These are phyloP conservation scores for Homalodisca vitripennis DNA, from an alignment of 1,140 invertebrate species.

Conservation along the genomic window DNA sequence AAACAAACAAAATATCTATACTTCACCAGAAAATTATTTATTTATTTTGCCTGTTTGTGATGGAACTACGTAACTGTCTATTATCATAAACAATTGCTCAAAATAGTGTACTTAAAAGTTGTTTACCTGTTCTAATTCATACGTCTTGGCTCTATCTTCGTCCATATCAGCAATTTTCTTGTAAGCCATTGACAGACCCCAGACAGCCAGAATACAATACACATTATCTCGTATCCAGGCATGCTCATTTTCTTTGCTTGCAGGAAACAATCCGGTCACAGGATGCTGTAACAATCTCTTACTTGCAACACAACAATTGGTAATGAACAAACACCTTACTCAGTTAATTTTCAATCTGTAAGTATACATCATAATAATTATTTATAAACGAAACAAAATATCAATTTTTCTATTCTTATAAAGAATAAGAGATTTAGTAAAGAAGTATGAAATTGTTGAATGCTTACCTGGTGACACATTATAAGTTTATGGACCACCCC, in stretches of 20 bases:
- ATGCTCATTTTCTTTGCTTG: constrained; percentile 83
- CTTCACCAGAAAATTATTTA: too few relatives aligned
- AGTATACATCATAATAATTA: too few relatives aligned
- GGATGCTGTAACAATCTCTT: constrained; percentile 78
- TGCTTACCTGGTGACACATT: constrained; percentile 77
- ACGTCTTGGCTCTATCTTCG: constrained; percentile 96
- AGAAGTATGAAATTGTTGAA: constrained; percentile 9
- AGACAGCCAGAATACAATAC: constrained; percentile 95
- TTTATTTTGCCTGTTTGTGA: too few relatives aligned
- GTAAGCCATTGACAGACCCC: constrained; percentile 97
- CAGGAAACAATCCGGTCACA: constrained; percentile 89
- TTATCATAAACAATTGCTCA: too few relatives aligned
- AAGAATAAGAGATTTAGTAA: neutral
- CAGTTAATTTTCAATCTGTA: too few relatives aligned
- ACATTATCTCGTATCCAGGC: constrained; percentile 99
- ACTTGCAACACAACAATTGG: too few relatives aligned
- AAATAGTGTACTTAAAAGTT: neutral
- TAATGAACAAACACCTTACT: too few relatives aligned
- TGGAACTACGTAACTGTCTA: too few relatives aligned
- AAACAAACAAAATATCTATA: too few relatives aligned
- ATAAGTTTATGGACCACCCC: constrained; percentile 90
- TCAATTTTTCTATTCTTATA: neutral
- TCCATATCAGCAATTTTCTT: constrained; percentile 98
- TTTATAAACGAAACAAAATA: neutral
- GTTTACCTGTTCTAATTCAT: constrained; percentile 88